These are phyloP conservation scores for Smutsia gigantea DNA, from an alignment of 2,797 vertebrate genomes.

Conservation along the genomic window DNA sequence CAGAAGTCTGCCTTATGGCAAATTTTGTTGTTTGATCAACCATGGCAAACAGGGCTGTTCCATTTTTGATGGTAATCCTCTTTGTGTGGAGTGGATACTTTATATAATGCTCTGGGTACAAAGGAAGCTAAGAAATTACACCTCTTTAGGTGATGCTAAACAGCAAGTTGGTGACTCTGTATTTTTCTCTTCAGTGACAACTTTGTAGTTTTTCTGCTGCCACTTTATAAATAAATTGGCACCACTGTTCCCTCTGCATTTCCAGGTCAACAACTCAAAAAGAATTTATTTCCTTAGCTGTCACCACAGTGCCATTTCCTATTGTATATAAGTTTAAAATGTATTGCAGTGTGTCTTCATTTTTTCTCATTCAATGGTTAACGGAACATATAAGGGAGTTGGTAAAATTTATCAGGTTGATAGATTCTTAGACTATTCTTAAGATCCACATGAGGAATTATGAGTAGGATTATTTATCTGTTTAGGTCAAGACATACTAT, in stretches of 20 bases:
- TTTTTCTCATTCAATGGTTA: background rate
- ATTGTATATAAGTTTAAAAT: background rate
- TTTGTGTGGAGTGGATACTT: no score
- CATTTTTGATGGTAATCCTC: no score
- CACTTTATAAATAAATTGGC: background rate
- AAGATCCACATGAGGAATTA: background rate
- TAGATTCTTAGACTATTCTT: slow-evolving; percentile 22
- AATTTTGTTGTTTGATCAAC: no score
- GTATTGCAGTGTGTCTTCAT: background rate
- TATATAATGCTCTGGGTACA: background rate
- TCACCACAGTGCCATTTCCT: background rate
- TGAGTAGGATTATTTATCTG: background rate
- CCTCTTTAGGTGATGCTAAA: background rate
- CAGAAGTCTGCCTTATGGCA: no score
- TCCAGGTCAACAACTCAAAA: background rate
- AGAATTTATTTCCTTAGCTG: background rate
- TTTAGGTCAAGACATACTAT: slow-evolving; percentile 31
- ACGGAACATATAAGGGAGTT: background rate
- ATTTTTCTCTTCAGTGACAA: background rate
- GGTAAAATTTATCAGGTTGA: background rate
- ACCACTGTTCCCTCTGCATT: background rate
- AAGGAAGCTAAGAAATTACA: background rate
- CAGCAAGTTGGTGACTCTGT: background rate
- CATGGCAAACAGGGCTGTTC: no score
- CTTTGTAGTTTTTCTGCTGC: background rate